These are phyloP conservation scores for Gorsachius goisagi DNA, from an alignment of 2,113 vertebrate genomes.

Conservation along the genomic window DNA sequence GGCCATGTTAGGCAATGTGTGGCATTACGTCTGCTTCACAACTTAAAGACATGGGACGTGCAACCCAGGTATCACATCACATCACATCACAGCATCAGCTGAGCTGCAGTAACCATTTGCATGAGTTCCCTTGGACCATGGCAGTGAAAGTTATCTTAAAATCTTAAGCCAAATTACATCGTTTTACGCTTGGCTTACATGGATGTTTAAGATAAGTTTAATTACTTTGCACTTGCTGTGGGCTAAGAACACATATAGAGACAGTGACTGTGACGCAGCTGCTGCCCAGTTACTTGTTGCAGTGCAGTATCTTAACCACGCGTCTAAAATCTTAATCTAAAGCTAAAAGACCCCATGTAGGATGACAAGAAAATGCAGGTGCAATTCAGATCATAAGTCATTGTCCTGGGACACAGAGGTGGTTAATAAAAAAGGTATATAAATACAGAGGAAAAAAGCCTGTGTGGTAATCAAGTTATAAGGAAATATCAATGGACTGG, in stretches of 20 bases:
- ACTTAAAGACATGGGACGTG: not conserved
- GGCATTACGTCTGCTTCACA: not conserved
- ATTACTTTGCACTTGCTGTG: not conserved
- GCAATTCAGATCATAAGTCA: not conserved
- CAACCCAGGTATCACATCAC: not conserved
- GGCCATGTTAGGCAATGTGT: not conserved
- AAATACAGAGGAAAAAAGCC: not conserved
- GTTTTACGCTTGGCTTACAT: not conserved
- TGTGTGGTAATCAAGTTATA: not conserved
- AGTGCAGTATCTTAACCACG: not conserved
- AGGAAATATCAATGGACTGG: not conserved
- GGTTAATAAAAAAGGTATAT: not conserved
- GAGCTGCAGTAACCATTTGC: not conserved
- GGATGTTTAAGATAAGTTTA: not conserved
- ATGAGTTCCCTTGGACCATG: not conserved
- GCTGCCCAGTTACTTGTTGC: not conserved
- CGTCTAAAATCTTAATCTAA: not conserved
- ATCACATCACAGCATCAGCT: not conserved
- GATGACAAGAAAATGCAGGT: not conserved
- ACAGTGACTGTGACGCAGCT: not conserved
- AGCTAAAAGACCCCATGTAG: not conserved
- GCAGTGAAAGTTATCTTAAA: not conserved
- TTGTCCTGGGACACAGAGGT: not conserved
- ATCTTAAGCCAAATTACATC: not conserved
- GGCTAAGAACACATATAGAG: not conserved